Evolutionary conservation across 2,113 vertebrate species (phyloP).

Genomic region (Antechinus stuartii): DNA sequence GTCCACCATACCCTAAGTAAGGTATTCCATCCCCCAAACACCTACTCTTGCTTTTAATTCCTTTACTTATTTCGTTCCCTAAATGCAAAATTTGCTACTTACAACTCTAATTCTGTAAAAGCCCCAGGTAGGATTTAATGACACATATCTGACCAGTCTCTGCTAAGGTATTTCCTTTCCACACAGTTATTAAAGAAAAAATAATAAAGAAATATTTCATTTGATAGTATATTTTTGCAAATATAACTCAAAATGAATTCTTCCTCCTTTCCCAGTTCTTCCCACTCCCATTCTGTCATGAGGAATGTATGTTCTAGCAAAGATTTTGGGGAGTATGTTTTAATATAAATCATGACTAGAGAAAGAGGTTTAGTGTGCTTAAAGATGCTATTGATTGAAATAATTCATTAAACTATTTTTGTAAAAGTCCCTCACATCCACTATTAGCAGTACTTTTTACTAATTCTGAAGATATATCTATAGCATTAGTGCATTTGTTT

Average conservation of each 20-base stretch:
- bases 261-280: neutral
- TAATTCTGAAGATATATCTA: constrained; percentile 15
- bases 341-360: neutral
- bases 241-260: neutral
- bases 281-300: neutral
- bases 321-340: neutral
- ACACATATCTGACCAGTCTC: neutral
- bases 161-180: neutral
- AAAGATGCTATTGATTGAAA: constrained; percentile 14
- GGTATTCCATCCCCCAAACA: neutral
- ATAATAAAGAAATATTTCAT: neutral
- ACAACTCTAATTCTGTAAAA: neutral
- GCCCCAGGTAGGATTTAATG: neutral
- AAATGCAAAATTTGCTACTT: neutral
- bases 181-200: neutral
- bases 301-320: neutral
- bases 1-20: neutral
- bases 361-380: neutral
- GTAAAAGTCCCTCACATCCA: neutral
- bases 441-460: neutral
- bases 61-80: neutral
- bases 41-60: neutral
- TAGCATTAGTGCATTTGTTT: constrained; percentile 3
- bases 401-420: constrained; percentile 18
- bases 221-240: neutral